phyloP scores from a whole-genome alignment of 1,140 invertebrate genomes.

The Bombus confusus region DNA sequence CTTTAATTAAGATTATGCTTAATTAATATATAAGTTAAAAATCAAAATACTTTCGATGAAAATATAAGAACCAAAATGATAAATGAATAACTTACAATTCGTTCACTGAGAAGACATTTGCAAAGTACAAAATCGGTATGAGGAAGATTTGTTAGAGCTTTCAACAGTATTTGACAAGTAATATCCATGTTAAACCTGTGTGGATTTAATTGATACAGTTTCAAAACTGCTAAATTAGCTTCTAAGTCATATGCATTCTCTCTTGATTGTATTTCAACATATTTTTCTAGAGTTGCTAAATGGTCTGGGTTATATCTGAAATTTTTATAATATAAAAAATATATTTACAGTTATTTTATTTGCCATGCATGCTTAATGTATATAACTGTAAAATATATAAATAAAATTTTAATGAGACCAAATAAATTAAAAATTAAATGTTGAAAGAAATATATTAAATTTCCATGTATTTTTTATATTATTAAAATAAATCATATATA shows the following conservation, averaged over 20 bases:
- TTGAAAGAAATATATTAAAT: not conserved
- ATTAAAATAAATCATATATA: not conserved
- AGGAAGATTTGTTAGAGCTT: conserved; percentile 97
- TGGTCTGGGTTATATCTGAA: conserved; percentile 97
- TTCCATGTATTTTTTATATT: not conserved
- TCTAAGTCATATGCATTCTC: conserved; percentile 98
- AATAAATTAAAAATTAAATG: not conserved
- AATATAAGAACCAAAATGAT: not conserved
- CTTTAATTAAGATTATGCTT: not conserved
- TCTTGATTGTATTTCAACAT: conserved; percentile 95
- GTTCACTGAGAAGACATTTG: conserved; percentile 95
- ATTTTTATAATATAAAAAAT: conserved; percentile 7
- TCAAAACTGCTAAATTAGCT: conserved; percentile 96
- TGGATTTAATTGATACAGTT: conserved; percentile 97
- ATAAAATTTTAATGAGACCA: not conserved
- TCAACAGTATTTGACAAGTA: conserved; percentile 93
- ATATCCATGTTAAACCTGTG: conserved; percentile 92
- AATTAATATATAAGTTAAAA: not conserved
- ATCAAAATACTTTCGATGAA: not conserved
- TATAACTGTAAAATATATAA: not conserved
- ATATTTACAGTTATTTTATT: not conserved
- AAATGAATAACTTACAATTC: conserved; percentile 86
- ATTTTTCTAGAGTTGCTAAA: conserved; percentile 93
- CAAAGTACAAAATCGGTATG: conserved; percentile 98
- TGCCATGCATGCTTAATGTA: not conserved